Evolutionary conservation across 1,140 invertebrate species (phyloP).

Genomic region (Drosophila tsacasi): DNA sequence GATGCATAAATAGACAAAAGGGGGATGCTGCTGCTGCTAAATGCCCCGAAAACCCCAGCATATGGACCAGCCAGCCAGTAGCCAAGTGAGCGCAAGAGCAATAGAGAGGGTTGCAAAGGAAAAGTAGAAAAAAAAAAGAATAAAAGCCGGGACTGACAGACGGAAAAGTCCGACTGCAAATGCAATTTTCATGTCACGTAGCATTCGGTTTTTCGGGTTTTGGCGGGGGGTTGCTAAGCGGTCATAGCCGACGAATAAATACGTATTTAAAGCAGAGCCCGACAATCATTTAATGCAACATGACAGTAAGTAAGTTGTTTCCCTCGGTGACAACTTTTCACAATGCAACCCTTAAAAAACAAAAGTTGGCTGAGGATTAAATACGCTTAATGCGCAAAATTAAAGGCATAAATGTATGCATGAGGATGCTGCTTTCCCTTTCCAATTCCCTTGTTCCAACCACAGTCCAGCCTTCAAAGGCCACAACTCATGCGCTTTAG

Average conservation of each 20-base stretch:
- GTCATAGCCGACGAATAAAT: conserved; percentile 63
- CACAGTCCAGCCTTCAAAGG: conserved; percentile 65
- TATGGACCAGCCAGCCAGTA: conserved; percentile 63
- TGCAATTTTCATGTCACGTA: conserved; percentile 83
- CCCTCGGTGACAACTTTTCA: conserved; percentile 60
- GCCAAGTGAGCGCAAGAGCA: conserved; percentile 9
- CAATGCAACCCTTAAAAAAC: conserved; percentile 55
- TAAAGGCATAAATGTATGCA: conserved; percentile 73
- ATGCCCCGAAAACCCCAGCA: conserved; percentile 61
- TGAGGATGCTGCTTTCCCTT: conserved; percentile 20
- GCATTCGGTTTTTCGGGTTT: conserved; percentile 55
- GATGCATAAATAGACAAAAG: conserved; percentile 84
- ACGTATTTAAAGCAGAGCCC: conserved; percentile 69
- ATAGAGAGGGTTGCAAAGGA: conserved; percentile 25
- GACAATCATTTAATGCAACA: conserved; percentile 79
- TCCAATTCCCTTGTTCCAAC: neutral
- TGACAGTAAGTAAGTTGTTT: conserved; percentile 72
- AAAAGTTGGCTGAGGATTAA: conserved; percentile 69
- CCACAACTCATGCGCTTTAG: conserved; percentile 65
- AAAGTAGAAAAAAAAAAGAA: conserved; percentile 8
- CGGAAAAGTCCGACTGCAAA: conserved; percentile 63
- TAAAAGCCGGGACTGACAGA: conserved; percentile 21
- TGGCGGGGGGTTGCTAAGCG: conserved; percentile 52
- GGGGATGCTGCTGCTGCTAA: conserved; percentile 49
- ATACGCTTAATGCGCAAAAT: conserved; percentile 82